phyloP scores from a whole-genome alignment of 1,140 invertebrate species.

The Physella acuta region DNA sequence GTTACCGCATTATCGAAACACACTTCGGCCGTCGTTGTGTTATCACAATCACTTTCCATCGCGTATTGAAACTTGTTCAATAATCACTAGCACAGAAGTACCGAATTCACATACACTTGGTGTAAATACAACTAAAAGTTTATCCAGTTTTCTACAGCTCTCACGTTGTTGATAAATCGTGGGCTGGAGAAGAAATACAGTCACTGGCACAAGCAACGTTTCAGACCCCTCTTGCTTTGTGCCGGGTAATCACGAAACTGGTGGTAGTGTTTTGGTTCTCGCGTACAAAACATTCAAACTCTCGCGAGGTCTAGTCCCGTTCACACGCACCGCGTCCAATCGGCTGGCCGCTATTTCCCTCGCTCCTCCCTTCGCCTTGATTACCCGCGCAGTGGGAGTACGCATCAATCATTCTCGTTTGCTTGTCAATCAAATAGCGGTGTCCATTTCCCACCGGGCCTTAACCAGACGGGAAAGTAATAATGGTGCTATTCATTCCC shows the following conservation, averaged over 20 bases:
- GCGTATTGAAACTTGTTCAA: too few species aligned
- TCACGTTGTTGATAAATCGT: too few species aligned
- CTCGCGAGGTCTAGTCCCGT: neutral
- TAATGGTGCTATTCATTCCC: constrained; percentile 21
- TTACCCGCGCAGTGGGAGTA: constrained; percentile 23
- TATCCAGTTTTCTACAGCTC: too few species aligned
- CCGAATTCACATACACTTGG: too few species aligned
- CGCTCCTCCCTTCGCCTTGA: constrained; percentile 13
- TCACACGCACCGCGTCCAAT: constrained; percentile 19
- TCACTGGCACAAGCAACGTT: too few species aligned
- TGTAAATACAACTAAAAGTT: too few species aligned
- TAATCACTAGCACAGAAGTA: too few species aligned
- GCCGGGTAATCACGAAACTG: constrained; percentile 10
- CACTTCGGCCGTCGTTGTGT: too few species aligned
- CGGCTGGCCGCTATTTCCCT: neutral
- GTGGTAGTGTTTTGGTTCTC: constrained; percentile 7
- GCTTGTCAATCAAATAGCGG: constrained; percentile 26
- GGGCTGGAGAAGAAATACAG: too few species aligned
- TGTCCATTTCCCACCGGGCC: constrained; percentile 20
- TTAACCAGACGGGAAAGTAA: constrained; percentile 5
- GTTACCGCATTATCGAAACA: too few species aligned
- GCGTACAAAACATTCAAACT: constrained; percentile 19
- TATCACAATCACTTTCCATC: too few species aligned
- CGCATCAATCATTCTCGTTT: constrained; percentile 28
- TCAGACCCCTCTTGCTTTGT: too few species aligned